phyloP scores from a whole-genome alignment of 2,888 invertebrate genomes.

The Lissocephala sabroskyi region DNA sequence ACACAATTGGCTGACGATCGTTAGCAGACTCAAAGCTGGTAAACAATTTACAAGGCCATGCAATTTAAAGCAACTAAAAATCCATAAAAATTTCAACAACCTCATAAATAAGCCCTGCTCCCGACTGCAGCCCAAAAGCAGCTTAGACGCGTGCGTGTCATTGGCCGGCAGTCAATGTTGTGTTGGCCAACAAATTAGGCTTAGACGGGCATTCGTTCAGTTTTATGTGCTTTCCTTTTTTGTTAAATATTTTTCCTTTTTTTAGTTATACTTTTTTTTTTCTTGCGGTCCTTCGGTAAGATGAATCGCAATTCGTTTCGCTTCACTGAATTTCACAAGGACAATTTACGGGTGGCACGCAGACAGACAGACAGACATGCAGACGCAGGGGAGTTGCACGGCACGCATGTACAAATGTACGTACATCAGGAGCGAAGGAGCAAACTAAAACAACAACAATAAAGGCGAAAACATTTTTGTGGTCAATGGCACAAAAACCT shows the following conservation, averaged over 20 bases:
- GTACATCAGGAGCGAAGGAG: too few relatives aligned
- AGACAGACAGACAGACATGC: slow-evolving; percentile 9
- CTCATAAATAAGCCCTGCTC: slow-evolving; percentile 14
- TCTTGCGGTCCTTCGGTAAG: slow-evolving; percentile 19
- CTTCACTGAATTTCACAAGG: slow-evolving; percentile 18
- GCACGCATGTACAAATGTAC: slow-evolving; percentile 32
- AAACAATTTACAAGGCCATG: background rate
- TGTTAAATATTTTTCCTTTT: background rate
- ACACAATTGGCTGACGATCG: background rate
- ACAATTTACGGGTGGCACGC: background rate
- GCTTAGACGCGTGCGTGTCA: background rate
- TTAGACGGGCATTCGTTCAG: slow-evolving; percentile 6
- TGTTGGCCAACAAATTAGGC: slow-evolving; percentile 21
- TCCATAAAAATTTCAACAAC: slow-evolving; percentile 24
- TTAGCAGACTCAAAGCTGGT: too few relatives aligned
- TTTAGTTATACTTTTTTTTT: slow-evolving; percentile 4
- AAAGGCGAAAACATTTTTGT: slow-evolving; percentile 39
- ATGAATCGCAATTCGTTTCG: slow-evolving; percentile 35
- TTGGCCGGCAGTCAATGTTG: too few relatives aligned
- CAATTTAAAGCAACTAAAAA: slow-evolving; percentile 23
- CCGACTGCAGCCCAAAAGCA: background rate
- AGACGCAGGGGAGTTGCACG: too few relatives aligned
- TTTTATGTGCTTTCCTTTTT: slow-evolving; percentile 6
- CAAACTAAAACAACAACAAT: slow-evolving; percentile 13
- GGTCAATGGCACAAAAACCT: slow-evolving; percentile 52